These are phyloP conservation scores for Dorcus hopei DNA, from an alignment of 2,888 invertebrate species.

Conservation along the genomic window DNA sequence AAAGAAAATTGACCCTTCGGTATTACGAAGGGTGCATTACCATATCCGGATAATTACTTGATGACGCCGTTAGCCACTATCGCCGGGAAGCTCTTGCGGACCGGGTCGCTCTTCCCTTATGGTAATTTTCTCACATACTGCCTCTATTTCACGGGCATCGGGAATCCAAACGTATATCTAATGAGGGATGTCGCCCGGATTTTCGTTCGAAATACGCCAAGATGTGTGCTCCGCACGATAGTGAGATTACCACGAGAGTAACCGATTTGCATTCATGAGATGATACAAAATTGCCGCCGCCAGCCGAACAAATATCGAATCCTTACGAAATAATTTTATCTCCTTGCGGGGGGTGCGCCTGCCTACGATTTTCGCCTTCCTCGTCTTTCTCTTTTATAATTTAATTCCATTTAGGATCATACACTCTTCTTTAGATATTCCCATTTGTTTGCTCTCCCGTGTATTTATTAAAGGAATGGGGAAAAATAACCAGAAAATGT, in stretches of 20 bases:
- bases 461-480: no score
- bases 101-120: constrained; percentile 10
- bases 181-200: constrained; percentile 19
- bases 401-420: no score
- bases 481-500: no score
- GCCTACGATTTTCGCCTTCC: no score
- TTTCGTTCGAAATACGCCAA: constrained; percentile 21
- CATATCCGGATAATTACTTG: no score
- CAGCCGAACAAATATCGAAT: constrained; percentile 26
- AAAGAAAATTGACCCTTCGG: no score
- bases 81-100: no score
- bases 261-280: constrained; percentile 49
- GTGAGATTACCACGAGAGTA: constrained; percentile 37
- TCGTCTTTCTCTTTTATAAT: no score
- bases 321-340: constrained; percentile 10
- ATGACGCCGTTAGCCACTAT: no score
- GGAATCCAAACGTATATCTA: constrained; percentile 19
- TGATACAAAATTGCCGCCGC: constrained; percentile 44
- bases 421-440: no score
- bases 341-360: background rate
- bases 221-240: constrained; percentile 40
- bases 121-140: constrained; percentile 22
- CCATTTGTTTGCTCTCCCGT: no score
- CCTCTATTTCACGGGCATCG: constrained; percentile 17
- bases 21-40: no score